Base-by-base conservation (phyloP, 2,888 invertebrate species). In the Lasius fuliginosus region DNA sequence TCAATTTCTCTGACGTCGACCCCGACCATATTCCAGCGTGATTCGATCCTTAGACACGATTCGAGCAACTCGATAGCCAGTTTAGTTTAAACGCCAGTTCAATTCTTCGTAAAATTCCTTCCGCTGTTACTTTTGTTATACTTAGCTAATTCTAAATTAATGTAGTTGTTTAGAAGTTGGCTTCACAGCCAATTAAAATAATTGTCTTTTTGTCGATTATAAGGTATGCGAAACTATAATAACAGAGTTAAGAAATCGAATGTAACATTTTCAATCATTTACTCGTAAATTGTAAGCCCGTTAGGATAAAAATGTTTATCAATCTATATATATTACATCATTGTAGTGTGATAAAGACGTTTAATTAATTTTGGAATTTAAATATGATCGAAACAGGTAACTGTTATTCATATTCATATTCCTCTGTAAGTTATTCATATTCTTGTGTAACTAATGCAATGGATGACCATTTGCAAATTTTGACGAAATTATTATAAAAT, bases 1-100 rank as follows among this genome's bases (percentile, higher is more conserved):
- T 91, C 90, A 85, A 91, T 91, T 92, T 92, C 91, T 89, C 90
- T 90, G 73, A 85, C 90, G 86, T 87, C 88, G 88, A 91, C 90
- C 89, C 88, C 89, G 89, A 87, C 90, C 85, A 87, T 87, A 85
- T 88, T 87, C 86, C 77, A 77, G 79, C 85, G 88, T 88, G 91
- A 91, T 92, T 92, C 89, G 87, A 89, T 88, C 88, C 90, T 89
- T 90, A 62, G 85, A 91, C 82, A 73, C 81, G 85, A 81, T 85
- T 86, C 77, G 69, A 75, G 58, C 69, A 76, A 76, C 62, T 42
- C 82, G 77, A 82, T 76, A 82, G 82, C 88, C 65, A 40, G 75
- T 71, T 83, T 67, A 74, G 53, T 83, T 77, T 76, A 82, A 86
- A 84, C 68, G 68, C 53, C 60, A 49, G 62, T 46, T 46, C 3